Conservation (phyloP, 2,797 vertebrate species). For the Smutsia gigantea region DNA sequence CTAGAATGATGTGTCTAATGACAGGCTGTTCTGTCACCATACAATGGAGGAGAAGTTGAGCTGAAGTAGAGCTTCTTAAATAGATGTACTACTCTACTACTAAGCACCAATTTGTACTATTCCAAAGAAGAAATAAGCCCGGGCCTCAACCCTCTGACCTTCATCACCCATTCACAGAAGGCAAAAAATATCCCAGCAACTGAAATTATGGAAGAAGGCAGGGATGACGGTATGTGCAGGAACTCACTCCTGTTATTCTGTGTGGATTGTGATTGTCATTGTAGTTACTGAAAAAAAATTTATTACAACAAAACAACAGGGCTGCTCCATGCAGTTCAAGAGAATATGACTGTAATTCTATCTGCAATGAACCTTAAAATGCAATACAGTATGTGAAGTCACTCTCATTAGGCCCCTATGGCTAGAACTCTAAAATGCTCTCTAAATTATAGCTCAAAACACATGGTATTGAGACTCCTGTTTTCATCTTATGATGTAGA, state of each 20-base stretch:
- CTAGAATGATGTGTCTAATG: neutral
- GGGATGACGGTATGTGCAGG: neutral
- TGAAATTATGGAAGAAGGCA: conserved; percentile 30
- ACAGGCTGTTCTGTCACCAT: neutral
- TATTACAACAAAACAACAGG: neutral
- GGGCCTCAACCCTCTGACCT: neutral
- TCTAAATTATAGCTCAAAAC: conserved; percentile 2
- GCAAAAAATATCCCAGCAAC: neutral
- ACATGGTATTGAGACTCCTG: neutral
- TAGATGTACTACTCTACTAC: neutral
- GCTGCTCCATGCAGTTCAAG: neutral
- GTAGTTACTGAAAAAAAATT: neutral
- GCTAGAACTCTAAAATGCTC: neutral
- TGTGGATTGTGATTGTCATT: neutral
- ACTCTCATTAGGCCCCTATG: neutral
- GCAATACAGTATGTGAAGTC: neutral
- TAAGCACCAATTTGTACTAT: neutral
- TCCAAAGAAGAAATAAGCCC: neutral
- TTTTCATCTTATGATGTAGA: neutral
- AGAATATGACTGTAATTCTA: neutral
- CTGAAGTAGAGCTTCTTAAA: neutral
- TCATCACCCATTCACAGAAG: neutral
- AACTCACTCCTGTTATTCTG: neutral
- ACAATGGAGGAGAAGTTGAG: neutral
- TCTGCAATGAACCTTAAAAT: neutral